Evolutionary conservation across 2,113 vertebrate species (phyloP).

Genomic region (Microcebus tavaratra): DNA sequence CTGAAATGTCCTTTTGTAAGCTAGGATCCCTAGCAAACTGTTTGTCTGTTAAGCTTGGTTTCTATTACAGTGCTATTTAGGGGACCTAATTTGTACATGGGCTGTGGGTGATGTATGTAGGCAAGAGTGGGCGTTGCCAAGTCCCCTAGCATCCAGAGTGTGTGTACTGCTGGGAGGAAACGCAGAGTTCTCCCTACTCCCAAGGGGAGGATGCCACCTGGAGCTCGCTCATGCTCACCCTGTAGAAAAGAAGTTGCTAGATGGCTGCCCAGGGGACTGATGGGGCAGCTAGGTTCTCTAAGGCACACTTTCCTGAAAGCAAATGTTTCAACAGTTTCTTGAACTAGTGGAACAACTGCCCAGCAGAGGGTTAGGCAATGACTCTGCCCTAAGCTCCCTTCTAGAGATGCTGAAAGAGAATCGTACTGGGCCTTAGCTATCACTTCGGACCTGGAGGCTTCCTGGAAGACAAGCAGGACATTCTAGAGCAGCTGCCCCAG

Average conservation of each 20-base stretch:
- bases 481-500: neutral
- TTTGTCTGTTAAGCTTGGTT: neutral
- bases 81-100: neutral
- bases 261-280: neutral
- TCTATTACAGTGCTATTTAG: neutral
- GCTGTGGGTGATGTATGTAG: accelerated
- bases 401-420: neutral
- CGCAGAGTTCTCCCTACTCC: neutral
- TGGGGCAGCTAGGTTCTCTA: neutral
- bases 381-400: neutral
- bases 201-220: neutral
- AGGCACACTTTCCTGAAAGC: neutral
- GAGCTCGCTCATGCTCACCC: neutral
- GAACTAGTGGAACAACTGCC: neutral
- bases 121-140: neutral
- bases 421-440: accelerated
- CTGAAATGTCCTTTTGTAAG: neutral
- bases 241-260: neutral
- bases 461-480: neutral
- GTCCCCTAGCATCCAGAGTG: neutral
- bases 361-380: neutral
- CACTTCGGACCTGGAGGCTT: neutral
- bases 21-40: neutral
- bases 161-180: neutral
- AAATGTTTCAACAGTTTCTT: neutral